Evolutionary conservation across 2,797 vertebrate genomes (phyloP), one percentile per base, ranked within the genome.

Genomic region (Ataeniobius toweri): DNA sequence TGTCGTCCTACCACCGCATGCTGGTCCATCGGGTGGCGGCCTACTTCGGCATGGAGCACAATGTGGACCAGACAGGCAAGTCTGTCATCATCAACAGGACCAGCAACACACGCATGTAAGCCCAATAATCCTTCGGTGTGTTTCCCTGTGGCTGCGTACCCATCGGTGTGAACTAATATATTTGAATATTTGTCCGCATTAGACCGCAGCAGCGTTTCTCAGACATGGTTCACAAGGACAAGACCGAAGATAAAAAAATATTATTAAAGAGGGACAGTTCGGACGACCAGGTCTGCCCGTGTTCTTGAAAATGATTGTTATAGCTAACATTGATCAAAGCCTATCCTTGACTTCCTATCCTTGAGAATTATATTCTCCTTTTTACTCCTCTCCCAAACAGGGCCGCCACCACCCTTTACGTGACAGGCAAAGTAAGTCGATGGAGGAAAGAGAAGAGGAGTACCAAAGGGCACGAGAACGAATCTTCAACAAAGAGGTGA

Each of bases 61-160:
- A 98, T n/a, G 97, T 99, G 85, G 97, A 99, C 94, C 98, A 99
- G 91, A 98, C 97, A 75, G 97, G 98, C 83, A 99, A 98, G 94
- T 96, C 97, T 71, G 96, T 99, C 70, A 98, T 99, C 94, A 97
- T 99, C 93, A 99, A 98, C 95, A 97, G 96, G 95, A 97, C 97
- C 81, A 95, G 93, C 95, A 97, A 93, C 95, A 98, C 97, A 8
- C 96, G 97, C 95, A 98, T 99, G 97, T 98, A 96, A 96, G 92
- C 31, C 10, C 0, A 18, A 6, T 8, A 10, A 56, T 31, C 59
- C 5, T 5, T 75, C 41, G 68, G 28, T 48, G 50, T 55, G 65
- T 46, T 7, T 20, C 20, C 28, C 0, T 50, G 26, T 67, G 28
- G 39, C 63, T 63, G 26, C 16, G 20, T 22, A 0, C 10, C 1